These are phyloP conservation scores for Anagrus nilaparvatae DNA, from an alignment of 1,140 invertebrate species.

Conservation along the genomic window DNA sequence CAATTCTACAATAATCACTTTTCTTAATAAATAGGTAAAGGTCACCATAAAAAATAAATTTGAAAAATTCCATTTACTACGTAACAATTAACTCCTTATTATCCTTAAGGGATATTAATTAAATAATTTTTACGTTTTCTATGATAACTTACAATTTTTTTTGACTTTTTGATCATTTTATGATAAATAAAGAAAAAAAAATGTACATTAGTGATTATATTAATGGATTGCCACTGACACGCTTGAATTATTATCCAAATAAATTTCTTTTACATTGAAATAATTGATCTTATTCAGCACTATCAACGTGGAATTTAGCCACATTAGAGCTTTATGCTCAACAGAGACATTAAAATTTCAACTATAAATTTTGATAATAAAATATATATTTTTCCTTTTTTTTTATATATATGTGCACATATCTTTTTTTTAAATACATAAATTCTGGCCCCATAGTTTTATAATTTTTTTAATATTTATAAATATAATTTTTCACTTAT, in stretches of 20 bases:
- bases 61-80: background rate
- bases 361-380: conserved; percentile 44
- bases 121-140: conserved; percentile 16
- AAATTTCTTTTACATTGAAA: conserved; percentile 25
- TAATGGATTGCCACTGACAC: conserved; percentile 22
- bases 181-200: no score
- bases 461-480: conserved; percentile 35
- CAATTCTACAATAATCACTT: conserved; percentile 29
- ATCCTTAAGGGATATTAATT: conserved; percentile 11
- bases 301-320: conserved; percentile 38
- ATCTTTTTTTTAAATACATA: conserved; percentile 24
- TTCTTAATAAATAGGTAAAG: conserved; percentile 14
- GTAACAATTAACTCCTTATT: background rate
- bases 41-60: no score
- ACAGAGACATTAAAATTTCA: conserved; percentile 40
- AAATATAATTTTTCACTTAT: conserved; percentile 19
- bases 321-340: conserved; percentile 33
- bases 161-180: background rate
- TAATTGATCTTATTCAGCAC: conserved; percentile 19
- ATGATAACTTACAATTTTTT: conserved; percentile 12
- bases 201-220: no score
- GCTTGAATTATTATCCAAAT: conserved; percentile 16
- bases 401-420: conserved; percentile 19
- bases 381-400: no score
- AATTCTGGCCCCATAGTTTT: conserved; percentile 39